These are phyloP conservation scores for Ibidorhyncha struthersii DNA, from an alignment of 2,113 vertebrate species.

Conservation along the genomic window DNA sequence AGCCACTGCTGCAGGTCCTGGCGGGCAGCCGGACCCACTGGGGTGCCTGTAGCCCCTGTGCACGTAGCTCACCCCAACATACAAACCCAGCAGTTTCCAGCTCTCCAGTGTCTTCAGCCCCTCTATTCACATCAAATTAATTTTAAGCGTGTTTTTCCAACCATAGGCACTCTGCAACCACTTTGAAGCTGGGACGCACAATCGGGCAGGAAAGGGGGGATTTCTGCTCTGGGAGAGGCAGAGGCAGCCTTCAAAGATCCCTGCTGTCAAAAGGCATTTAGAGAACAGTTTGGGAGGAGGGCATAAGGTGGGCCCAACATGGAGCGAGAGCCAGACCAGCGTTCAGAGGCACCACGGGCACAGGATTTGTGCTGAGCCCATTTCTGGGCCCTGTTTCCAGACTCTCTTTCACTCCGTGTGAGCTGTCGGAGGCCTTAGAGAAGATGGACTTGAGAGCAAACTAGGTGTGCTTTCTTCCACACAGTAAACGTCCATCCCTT, in stretches of 20 bases:
- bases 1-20: rapidly evolving
- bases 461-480: not conserved
- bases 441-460: not conserved
- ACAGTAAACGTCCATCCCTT: not conserved
- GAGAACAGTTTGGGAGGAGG: not conserved
- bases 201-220: not conserved
- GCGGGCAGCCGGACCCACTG: not conserved
- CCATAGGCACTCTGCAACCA: not conserved
- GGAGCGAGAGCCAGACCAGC: not conserved
- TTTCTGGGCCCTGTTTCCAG: not conserved
- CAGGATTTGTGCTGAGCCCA: not conserved
- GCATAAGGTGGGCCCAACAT: not conserved
- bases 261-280: not conserved
- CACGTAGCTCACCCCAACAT: rapidly evolving
- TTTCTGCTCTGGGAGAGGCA: not conserved
- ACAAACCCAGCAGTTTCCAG: not conserved
- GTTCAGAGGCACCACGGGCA: not conserved
- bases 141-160: not conserved
- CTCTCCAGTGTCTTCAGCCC: not conserved
- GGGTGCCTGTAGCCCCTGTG: not conserved
- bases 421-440: not conserved
- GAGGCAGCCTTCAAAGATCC: not conserved
- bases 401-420: rapidly evolving
- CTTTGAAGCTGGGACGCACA: not conserved
- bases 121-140: not conserved